Percentiles rank a stretch among this genome's conserved stretches.
Conservation (phyloP, 2,888 invertebrate species). For the Polydrusus cervinus region DNA sequence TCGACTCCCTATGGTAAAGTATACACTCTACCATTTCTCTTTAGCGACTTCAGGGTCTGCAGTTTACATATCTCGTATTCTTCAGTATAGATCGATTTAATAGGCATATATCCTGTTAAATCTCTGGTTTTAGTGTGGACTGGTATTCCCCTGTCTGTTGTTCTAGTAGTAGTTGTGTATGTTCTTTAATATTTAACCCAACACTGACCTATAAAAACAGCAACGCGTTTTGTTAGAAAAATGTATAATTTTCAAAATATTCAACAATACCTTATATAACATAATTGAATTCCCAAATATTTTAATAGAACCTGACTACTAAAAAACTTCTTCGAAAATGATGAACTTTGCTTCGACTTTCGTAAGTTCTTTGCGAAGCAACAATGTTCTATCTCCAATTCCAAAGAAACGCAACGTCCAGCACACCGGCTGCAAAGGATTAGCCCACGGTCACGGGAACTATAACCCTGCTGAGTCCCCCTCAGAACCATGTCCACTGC, state of each 20-base stretch:
- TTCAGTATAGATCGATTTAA: no score
- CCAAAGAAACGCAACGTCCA: constrained; percentile 71
- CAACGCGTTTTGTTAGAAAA: no score
- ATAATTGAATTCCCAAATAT: not conserved
- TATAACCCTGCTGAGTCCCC: constrained; percentile 58
- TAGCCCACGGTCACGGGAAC: constrained; percentile 84
- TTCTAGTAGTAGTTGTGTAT: no score
- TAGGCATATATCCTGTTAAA: no score
- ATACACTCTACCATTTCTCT: no score
- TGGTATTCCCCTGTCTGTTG: no score
- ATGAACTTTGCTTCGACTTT: constrained; percentile 71
- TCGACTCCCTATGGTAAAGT: no score
- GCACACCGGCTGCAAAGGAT: constrained; percentile 84
- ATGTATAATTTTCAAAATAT: constrained; percentile 22
- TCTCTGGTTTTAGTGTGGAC: no score
- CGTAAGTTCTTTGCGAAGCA: constrained; percentile 76
- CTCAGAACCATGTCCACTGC: constrained; percentile 69
- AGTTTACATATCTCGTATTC: no score
- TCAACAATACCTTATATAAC: not conserved
- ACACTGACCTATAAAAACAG: no score
- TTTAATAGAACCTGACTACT: not conserved
- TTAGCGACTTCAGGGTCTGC: no score
- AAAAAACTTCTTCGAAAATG: constrained; percentile 57
- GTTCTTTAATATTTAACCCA: no score
- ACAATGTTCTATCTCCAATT: constrained; percentile 69